Evolutionary conservation across 2,113 vertebrate species (phyloP), one percentile per base, ranked within the genome.

Genomic region (Porphyrio hochstetteri): DNA sequence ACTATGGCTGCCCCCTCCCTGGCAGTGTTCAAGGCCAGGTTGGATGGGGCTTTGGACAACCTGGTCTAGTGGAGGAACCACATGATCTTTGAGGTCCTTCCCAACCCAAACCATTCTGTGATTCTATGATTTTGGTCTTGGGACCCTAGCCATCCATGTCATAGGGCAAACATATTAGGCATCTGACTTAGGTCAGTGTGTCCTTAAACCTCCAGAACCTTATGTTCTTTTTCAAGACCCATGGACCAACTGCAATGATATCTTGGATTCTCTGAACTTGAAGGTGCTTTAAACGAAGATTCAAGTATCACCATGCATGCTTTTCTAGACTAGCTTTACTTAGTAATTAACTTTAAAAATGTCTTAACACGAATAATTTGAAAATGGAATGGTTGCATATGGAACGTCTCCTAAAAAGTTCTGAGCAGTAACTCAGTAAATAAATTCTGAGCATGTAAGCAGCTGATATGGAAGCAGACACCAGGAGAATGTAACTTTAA

Each of bases 241-340:
- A 46, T 0, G 1, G 15, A 59, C 10, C 19, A 63, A 12, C 23
- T 48, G 19, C 18, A 65, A 85, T 64, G 5, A 5, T 38, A 42
- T 7, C 42, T 61, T 60, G 67, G 27, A 60, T 76, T 76, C 4
- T 2, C 42, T 40, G 31, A 92, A 61, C 25, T 17, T 16, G 25
- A 80, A 48, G 2, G 4, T 61, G n/a, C 65, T 92, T 78, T 35
- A 35, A 84, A n/a, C n/a, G 46, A 91, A 77, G 35, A 79, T 5
- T 11, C 2, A 0, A 1, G 7, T 33, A 85, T 21, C 14, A 59
- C 1, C 0, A 52, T 21, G 17, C 35, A 48, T 28, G 38, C 17
- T 53, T 56, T 79, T 77, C 40, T 61, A 74, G 29, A 69, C 8
- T 57, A 65, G 21, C 27, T 77, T 88, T 86, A 48, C 24, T 42